A percentile compares a stretch with the other conserved stretches of the same genome.
phyloP scores from a whole-genome alignment of 2,113 vertebrate genomes.

The Tricholaema leucomelas region DNA sequence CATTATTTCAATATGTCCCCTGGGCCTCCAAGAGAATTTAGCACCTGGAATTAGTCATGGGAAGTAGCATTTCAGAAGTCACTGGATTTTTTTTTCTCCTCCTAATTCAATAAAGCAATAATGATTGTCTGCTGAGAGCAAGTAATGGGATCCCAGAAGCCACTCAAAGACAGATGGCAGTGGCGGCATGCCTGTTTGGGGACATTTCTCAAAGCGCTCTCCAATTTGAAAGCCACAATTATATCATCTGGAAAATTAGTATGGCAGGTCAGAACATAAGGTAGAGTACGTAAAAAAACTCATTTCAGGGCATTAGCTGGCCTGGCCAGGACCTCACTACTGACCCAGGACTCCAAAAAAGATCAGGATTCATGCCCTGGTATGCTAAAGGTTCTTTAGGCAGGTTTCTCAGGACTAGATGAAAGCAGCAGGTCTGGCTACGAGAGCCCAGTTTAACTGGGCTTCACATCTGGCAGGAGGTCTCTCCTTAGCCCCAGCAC shows the following conservation, averaged over 20 bases:
- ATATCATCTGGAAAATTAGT: conserved; percentile 29
- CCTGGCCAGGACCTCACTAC: background rate
- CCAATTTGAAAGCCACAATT: conserved; percentile 36
- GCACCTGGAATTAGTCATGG: background rate
- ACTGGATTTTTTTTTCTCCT: background rate
- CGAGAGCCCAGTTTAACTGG: background rate
- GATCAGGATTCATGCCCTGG: background rate
- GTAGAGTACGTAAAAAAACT: background rate
- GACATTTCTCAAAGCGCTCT: conserved; percentile 4
- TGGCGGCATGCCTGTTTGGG: conserved; percentile 12
- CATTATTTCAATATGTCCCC: background rate
- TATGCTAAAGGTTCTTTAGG: background rate
- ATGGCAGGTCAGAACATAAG: conserved; percentile 10
- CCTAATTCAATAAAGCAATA: conserved; percentile 4
- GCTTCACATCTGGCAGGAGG: background rate
- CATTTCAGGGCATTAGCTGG: background rate
- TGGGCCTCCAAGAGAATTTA: background rate
- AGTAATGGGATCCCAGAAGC: conserved; percentile 32
- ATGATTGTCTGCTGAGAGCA: background rate
- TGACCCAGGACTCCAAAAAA: background rate
- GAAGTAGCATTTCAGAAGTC: background rate
- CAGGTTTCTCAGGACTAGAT: background rate
- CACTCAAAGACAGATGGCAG: conserved; percentile 58
- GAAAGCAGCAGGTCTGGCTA: background rate
- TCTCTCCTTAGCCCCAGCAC: background rate